A percentile compares a stretch with the other conserved stretches of the same genome.
These are phyloP conservation scores for Ctenomys sociabilis DNA, from an alignment of 2,113 vertebrate species.

Conservation along the genomic window DNA sequence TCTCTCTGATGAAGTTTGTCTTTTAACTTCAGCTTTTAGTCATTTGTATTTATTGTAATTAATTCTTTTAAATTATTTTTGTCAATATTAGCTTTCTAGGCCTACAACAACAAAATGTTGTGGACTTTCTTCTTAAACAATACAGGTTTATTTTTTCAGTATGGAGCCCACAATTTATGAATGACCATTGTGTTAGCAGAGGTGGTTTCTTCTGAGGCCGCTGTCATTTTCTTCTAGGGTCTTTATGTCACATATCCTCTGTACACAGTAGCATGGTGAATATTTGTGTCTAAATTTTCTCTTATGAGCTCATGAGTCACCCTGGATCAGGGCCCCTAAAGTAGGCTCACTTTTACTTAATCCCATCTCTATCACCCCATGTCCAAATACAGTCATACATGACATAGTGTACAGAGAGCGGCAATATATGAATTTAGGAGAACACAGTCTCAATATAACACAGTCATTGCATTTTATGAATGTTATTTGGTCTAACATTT, in stretches of 20 bases:
- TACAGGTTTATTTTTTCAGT: background rate
- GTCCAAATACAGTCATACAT: background rate
- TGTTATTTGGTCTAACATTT: background rate
- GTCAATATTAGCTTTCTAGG: background rate
- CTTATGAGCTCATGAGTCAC: background rate
- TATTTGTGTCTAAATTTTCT: background rate
- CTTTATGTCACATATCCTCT: background rate
- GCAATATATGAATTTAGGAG: background rate
- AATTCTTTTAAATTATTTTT: background rate
- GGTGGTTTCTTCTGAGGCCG: background rate
- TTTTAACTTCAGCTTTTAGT: background rate
- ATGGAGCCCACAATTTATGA: background rate
- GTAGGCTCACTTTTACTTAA: background rate
- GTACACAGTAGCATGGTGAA: background rate
- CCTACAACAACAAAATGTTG: background rate
- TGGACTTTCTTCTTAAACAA: background rate
- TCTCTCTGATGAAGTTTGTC: background rate
- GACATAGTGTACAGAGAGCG: background rate
- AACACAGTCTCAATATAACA: background rate
- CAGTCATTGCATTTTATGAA: background rate
- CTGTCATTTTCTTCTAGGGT: background rate
- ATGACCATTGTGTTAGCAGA: background rate
- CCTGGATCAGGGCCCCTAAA: background rate
- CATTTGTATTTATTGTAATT: background rate
- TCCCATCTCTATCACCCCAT: background rate